Conservation (phyloP, 2,797 vertebrate genomes). For the Scolopax bukidnonensis region DNA sequence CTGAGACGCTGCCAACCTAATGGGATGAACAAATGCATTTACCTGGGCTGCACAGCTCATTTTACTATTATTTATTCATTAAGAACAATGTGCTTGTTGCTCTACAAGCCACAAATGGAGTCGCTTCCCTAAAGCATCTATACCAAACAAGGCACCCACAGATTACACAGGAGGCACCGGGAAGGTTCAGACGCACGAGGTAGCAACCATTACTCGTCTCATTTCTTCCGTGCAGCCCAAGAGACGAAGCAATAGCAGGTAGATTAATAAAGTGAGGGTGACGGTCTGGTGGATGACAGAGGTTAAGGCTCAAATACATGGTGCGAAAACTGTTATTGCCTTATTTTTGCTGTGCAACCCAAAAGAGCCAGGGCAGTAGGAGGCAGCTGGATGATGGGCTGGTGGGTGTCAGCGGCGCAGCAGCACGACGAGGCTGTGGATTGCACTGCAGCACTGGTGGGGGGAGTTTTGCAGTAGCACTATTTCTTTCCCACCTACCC, state of each 20-base stretch:
- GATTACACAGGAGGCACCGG: background rate
- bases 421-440: background rate
- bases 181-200: background rate
- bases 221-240: background rate
- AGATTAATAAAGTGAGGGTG: background rate
- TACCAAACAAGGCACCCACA: background rate
- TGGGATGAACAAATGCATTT: conserved; percentile 10
- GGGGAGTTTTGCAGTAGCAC: background rate
- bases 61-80: conserved; percentile 60
- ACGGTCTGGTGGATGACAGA: background rate
- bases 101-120: conserved; percentile 25
- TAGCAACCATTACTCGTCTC: background rate
- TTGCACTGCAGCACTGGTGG: accelerated
- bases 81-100: background rate
- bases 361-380: background rate
- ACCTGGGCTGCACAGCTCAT: background rate
- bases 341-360: background rate
- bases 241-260: background rate
- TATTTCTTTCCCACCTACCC: background rate
- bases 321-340: background rate
- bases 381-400: background rate
- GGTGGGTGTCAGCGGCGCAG: background rate
- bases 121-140: background rate
- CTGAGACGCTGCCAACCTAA: background rate
- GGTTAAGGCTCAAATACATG: background rate